Percentiles rank a stretch among this genome's conserved stretches.
Evolutionary conservation across 2,113 vertebrate species (phyloP).

Genomic region (Sciurus niger): DNA sequence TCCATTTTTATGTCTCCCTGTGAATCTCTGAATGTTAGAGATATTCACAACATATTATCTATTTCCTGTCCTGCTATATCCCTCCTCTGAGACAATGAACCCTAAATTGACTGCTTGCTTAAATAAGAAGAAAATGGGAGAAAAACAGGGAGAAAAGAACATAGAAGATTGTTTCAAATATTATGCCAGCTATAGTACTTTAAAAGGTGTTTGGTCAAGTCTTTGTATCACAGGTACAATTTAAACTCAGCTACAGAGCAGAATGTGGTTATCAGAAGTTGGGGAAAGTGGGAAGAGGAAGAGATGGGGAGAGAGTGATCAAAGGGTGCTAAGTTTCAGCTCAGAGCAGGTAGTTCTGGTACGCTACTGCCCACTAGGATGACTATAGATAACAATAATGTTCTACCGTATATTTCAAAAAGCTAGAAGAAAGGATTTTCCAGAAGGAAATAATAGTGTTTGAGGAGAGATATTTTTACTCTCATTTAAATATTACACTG

Average conservation of each 20-base stretch:
- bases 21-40: constrained; percentile 43
- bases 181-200: background rate
- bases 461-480: background rate
- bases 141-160: background rate
- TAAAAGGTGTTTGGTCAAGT: constrained; percentile 11
- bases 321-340: background rate
- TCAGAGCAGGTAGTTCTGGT: background rate
- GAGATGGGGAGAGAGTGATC: background rate
- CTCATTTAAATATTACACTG: background rate
- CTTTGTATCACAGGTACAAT: constrained; percentile 43
- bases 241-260: background rate
- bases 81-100: background rate
- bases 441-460: background rate
- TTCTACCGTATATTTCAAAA: no score
- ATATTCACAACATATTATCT: background rate
- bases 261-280: background rate
- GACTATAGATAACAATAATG: background rate
- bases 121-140: background rate
- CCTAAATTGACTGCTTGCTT: background rate
- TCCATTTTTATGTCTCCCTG: background rate
- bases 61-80: background rate
- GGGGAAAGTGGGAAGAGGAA: background rate
- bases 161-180: constrained; percentile 22
- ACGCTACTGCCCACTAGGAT: background rate
- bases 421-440: background rate